These are phyloP conservation scores for Isotomurus palustris DNA, from an alignment of 2,888 invertebrate genomes.

Conservation along the genomic window DNA sequence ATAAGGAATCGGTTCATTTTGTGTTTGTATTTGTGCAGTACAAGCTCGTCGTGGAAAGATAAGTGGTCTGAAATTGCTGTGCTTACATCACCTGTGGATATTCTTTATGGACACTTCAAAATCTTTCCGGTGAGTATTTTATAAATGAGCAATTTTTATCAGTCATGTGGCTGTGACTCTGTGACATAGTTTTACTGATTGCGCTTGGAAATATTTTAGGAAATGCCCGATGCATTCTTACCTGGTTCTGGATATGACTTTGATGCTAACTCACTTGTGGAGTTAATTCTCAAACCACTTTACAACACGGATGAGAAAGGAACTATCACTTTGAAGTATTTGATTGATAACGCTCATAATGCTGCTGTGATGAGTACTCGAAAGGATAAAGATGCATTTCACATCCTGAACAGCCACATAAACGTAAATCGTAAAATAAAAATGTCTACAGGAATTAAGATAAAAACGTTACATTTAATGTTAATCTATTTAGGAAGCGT, in stretches of 20 bases:
- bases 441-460: too few relatives aligned
- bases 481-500: conserved; percentile 30
- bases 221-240: conserved; percentile 42
- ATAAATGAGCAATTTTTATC: too few relatives aligned
- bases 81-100: conserved; percentile 38
- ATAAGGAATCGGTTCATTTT: neutral
- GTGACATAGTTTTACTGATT: neutral
- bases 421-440: conserved; percentile 18
- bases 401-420: conserved; percentile 26
- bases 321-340: conserved; percentile 35
- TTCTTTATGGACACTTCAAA: conserved; percentile 44
- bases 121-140: conserved; percentile 37
- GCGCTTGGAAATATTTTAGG: conserved; percentile 9
- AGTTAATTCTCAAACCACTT: conserved; percentile 41
- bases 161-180: too few relatives aligned
- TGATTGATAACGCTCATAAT: conserved; percentile 38
- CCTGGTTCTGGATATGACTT: conserved; percentile 41
- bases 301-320: conserved; percentile 38
- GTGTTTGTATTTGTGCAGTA: conserved; percentile 14
- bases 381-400: conserved; percentile 31
- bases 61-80: conserved; percentile 42
- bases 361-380: conserved; percentile 26
- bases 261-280: conserved; percentile 37
- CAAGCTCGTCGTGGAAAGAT: conserved; percentile 34
- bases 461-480: too few relatives aligned